Percentiles rank a stretch among this genome's conserved stretches.
phyloP scores from a whole-genome alignment of 2,888 invertebrate species.

The Epinotia brunnichana region DNA sequence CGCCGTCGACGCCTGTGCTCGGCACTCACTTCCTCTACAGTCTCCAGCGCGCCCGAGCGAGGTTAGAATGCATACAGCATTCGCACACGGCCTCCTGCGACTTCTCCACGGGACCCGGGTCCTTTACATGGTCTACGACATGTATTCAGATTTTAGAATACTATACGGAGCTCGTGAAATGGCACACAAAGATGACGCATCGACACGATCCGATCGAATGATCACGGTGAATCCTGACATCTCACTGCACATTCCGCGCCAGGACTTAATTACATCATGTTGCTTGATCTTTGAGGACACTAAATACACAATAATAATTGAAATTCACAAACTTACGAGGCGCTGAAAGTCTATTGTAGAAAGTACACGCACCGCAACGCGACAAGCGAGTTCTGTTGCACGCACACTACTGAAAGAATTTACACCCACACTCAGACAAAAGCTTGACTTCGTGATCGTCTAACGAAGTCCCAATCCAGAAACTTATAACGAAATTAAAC shows the following conservation, averaged over 20 bases:
- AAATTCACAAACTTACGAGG: conserved; percentile 82
- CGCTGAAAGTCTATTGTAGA: conserved; percentile 82
- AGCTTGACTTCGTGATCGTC: conserved; percentile 42
- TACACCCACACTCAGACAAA: conserved; percentile 54
- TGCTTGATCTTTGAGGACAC: conserved; percentile 53
- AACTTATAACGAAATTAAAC: conserved; percentile 21
- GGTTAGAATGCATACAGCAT: conserved; percentile 65
- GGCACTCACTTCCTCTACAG: conserved; percentile 45
- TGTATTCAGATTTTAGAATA: conserved; percentile 53
- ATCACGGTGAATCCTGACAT: conserved; percentile 62
- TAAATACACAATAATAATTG: conserved; percentile 67
- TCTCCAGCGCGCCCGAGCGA: conserved; percentile 49
- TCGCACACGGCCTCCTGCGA: conserved; percentile 41
- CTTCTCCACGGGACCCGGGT: conserved; percentile 42
- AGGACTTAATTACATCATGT: conserved; percentile 49
- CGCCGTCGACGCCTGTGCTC: conserved; percentile 46
- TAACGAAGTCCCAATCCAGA: conserved; percentile 25
- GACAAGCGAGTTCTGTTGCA: conserved; percentile 77
- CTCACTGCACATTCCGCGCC: conserved; percentile 47
- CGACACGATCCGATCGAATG: conserved; percentile 81
- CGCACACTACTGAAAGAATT: conserved; percentile 68
- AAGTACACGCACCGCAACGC: conserved; percentile 80
- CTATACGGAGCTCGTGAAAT: conserved; percentile 74
- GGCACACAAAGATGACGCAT: conserved; percentile 83
- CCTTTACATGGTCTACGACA: conserved; percentile 39